A percentile compares a stretch with the other conserved stretches of the same genome.
phyloP scores from a whole-genome alignment of 2,797 vertebrate genomes.

The Sebastes flavidus region DNA sequence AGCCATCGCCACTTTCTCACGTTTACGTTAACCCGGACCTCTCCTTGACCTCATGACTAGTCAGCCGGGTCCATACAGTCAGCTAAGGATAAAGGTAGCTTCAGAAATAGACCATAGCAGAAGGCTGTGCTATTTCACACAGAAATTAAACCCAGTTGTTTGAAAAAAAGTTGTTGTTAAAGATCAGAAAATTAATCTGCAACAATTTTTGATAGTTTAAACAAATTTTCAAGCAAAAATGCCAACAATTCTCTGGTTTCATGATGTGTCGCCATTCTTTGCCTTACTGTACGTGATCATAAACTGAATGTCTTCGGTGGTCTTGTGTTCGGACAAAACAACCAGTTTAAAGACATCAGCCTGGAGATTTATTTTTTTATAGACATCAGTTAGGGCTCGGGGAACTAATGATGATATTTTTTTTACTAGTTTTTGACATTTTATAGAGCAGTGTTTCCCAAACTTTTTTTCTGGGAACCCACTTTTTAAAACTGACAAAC shows the following conservation, averaged over 20 bases:
- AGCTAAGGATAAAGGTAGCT: not conserved
- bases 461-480: too few relatives aligned
- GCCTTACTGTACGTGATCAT: not conserved
- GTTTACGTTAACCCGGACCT: slow-evolving; percentile 4
- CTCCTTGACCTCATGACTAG: slow-evolving; percentile 2
- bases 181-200: not conserved
- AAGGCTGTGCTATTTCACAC: not conserved
- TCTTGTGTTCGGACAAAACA: not conserved
- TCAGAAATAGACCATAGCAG: not conserved
- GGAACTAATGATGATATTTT: not conserved
- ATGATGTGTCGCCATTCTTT: not conserved
- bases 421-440: not conserved
- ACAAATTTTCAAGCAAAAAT: not conserved
- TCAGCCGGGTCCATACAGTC: not conserved
- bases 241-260: fast-evolving
- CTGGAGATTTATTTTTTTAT: too few relatives aligned
- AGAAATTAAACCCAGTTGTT: not conserved
- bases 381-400: not conserved
- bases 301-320: not conserved
- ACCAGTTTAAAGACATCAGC: not conserved
- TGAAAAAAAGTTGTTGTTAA: not conserved
- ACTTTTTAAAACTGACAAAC: too few relatives aligned
- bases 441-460: not conserved
- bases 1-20: not conserved
- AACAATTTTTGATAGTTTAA: not conserved